Base-by-base conservation (phyloP, 2,113 vertebrate genomes). In the Cavia aperea region DNA sequence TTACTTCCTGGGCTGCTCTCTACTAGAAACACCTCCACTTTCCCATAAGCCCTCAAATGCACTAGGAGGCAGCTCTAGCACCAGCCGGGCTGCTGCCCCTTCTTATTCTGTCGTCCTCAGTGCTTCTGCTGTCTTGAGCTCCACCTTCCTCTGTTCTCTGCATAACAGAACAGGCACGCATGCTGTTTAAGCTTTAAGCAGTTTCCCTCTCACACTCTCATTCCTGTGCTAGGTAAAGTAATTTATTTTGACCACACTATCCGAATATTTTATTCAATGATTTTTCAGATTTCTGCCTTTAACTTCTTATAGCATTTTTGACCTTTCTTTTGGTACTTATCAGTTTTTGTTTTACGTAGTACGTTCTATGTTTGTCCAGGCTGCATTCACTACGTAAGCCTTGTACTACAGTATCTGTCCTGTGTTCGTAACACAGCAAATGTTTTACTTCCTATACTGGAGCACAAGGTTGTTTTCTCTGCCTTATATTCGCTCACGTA, bases 221-320 rank as follows among this genome's bases (percentile, higher is more conserved):
- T 73, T 93, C n/a, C 26, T 54, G n/a, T 39, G 56, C 63, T 86
- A n/a, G 12, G 3, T 77, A 82, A 75, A 63, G 56, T 75, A n/a
- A 63, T 81, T 70, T 87, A 77, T 75, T 85, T 88, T 72, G 79
- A 77, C 19, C 16, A 65, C 86, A 84, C 16, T 86, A 33, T 82
- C 15, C 63, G 56, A 92, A 56, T 73, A 81, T 54, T 93, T 87
- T 84, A 66, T 91, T 78, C 36, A 89, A 8, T 29, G 10, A n/a
- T 23, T 26, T 21, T 86, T 39, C 65, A 91, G n/a, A 66, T 68
- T 91, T 75, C 39, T 87, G 66, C 36, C 31, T 86, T 21, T 18
- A 70, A 91, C 49, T 24, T 79, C 15, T 65, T 86, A 2, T n/a
- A 49, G 39, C 81, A 72, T 63, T 78, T 94, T 85, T 66, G 3